A percentile compares a stretch with the other conserved stretches of the same genome.
phyloP scores from a whole-genome alignment of 1,140 invertebrate species.

The Nasonia longicornis region DNA sequence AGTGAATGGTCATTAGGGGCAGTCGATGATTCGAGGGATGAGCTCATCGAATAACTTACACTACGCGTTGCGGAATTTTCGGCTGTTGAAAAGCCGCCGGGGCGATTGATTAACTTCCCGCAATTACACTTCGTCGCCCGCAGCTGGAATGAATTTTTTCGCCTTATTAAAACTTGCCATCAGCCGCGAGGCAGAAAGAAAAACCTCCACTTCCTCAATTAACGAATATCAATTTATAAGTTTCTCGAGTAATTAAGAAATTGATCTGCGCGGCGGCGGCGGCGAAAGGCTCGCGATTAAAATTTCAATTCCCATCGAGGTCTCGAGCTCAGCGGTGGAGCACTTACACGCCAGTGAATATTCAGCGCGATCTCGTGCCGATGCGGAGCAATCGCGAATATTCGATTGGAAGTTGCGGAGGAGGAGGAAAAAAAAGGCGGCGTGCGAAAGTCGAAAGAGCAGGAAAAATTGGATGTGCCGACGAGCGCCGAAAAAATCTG shows the following conservation, averaged over 20 bases:
- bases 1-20: not conserved
- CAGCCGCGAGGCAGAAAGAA: not conserved
- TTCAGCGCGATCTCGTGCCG: not conserved
- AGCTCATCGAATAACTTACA: no score
- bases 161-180: conserved; percentile 28
- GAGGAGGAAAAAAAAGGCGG: not conserved
- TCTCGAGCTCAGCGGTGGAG: not conserved
- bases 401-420: conserved; percentile 17
- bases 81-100: not conserved
- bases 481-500: conserved; percentile 8
- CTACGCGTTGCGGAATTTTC: not conserved
- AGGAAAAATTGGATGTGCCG: not conserved
- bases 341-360: conserved; percentile 22
- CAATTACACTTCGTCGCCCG: not conserved
- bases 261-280: conserved; percentile 12
- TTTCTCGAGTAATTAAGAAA: conserved; percentile 49
- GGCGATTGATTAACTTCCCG: not conserved
- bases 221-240: conserved; percentile 44
- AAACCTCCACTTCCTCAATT: conserved; percentile 31
- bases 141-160: not conserved
- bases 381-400: conserved; percentile 33
- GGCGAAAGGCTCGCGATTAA: conserved; percentile 30
- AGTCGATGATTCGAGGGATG: not conserved
- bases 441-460: conserved; percentile 26
- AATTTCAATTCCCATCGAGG: conserved; percentile 44